phyloP scores from a whole-genome alignment of 2,888 invertebrate genomes.

The Agriopis leucophaearia region DNA sequence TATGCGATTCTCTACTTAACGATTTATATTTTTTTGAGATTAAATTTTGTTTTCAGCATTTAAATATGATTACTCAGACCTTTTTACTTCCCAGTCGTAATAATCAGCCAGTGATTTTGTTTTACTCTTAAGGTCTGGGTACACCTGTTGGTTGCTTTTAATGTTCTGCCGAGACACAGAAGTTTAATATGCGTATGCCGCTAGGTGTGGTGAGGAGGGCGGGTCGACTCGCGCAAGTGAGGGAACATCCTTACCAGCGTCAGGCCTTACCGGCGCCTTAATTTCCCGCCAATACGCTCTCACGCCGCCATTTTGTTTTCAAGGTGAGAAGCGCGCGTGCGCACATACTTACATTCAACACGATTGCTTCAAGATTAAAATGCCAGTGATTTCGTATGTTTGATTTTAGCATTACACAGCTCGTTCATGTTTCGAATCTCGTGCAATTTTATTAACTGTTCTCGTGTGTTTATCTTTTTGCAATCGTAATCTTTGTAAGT shows the following conservation, averaged over 20 bases:
- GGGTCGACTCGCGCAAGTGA: slow-evolving; percentile 94
- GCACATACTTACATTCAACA: slow-evolving; percentile 72
- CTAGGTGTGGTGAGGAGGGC: slow-evolving; percentile 95
- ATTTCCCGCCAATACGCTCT: slow-evolving; percentile 79
- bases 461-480: slow-evolving; percentile 46
- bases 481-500: slow-evolving; percentile 70
- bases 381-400: not conserved
- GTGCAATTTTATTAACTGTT: slow-evolving; percentile 2
- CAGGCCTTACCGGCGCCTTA: slow-evolving; percentile 91
- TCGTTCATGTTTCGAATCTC: slow-evolving; percentile 26
- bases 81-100: slow-evolving; percentile 23
- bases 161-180: slow-evolving; percentile 67
- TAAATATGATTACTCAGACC: slow-evolving; percentile 50
- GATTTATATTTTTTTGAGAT: slow-evolving; percentile 66
- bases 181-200: slow-evolving; percentile 83
- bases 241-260: slow-evolving; percentile 99
- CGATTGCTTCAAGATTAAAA: slow-evolving; percentile 58
- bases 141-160: slow-evolving; percentile 59
- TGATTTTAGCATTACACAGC: too few species aligned
- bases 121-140: slow-evolving; percentile 42
- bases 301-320: slow-evolving; percentile 85
- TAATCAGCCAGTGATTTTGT: slow-evolving; percentile 34
- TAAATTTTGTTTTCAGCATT: slow-evolving; percentile 78
- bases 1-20: slow-evolving; percentile 55
- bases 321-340: slow-evolving; percentile 84